phyloP scores from a whole-genome alignment of 2,888 invertebrate genomes.

The Ophioninae sp. region DNA sequence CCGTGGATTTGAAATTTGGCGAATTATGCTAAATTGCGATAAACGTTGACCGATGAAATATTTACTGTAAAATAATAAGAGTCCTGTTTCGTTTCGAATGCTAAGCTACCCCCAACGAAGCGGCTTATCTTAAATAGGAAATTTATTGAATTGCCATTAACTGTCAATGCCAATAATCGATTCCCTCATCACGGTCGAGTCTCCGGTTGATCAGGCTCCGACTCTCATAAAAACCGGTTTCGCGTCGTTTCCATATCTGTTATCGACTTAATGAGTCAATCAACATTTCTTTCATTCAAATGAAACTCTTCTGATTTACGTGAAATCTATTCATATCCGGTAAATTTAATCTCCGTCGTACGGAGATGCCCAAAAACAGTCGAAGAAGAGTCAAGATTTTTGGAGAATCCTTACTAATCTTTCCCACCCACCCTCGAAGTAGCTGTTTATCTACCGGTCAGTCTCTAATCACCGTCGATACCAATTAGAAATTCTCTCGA shows the following conservation, averaged over 20 bases:
- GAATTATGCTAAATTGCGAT: slow-evolving; percentile 18
- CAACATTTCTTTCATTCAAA: slow-evolving; percentile 32
- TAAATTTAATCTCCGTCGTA: slow-evolving; percentile 9
- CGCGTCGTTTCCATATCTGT: slow-evolving; percentile 35
- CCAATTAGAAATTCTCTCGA: slow-evolving; percentile 6
- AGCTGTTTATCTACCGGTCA: slow-evolving; percentile 14
- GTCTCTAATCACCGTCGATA: slow-evolving; percentile 14
- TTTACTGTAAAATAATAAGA: not conserved
- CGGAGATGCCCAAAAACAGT: slow-evolving; percentile 8
- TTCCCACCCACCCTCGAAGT: not conserved
- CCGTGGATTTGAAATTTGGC: not conserved
- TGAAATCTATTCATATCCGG: slow-evolving; percentile 27
- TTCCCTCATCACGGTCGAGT: slow-evolving; percentile 29
- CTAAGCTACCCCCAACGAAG: slow-evolving; percentile 28
- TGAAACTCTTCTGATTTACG: slow-evolving; percentile 17
- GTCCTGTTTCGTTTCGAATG: not conserved
- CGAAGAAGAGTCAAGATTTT: not conserved
- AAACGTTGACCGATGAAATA: not conserved
- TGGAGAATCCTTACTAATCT: not conserved
- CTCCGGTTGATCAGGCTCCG: slow-evolving; percentile 17
- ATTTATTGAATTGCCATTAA: slow-evolving; percentile 36
- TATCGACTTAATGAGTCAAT: slow-evolving; percentile 44
- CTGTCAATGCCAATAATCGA: slow-evolving; percentile 40
- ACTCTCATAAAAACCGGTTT: slow-evolving; percentile 38
- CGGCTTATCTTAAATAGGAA: slow-evolving; percentile 28